phyloP scores from a whole-genome alignment of 2,888 invertebrate species.

The Panopea generosa region DNA sequence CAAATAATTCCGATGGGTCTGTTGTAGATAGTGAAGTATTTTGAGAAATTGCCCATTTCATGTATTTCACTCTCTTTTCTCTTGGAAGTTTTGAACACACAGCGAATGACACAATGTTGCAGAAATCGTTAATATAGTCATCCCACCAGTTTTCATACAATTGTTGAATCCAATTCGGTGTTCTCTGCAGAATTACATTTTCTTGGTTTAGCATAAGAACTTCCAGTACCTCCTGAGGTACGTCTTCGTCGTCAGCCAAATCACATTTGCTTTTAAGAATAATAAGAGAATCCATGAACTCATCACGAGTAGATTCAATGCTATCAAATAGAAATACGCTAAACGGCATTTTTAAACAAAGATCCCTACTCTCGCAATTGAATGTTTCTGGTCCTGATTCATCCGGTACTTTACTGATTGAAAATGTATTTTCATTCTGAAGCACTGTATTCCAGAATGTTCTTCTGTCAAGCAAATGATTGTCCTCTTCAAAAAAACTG shows the following conservation, averaged over 20 bases:
- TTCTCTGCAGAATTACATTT: constrained; percentile 29
- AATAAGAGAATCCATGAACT: constrained; percentile 46
- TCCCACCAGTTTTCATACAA: constrained; percentile 7
- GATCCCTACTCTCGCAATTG: constrained; percentile 31
- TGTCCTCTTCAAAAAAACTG: constrained; percentile 49
- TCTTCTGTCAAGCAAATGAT: constrained; percentile 8
- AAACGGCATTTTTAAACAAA: constrained; percentile 55
- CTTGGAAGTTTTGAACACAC: not conserved
- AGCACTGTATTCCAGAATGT: constrained; percentile 30
- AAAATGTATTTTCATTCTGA: constrained; percentile 17
- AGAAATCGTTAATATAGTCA: constrained; percentile 49
- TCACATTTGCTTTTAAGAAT: constrained; percentile 47
- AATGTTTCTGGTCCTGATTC: constrained; percentile 64
- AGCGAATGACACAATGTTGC: constrained; percentile 17
- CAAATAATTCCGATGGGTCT: not conserved
- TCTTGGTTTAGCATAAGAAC: constrained; percentile 41
- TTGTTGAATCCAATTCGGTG: constrained; percentile 11
- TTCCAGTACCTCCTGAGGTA: constrained; percentile 44
- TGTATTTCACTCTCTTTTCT: constrained; percentile 1
- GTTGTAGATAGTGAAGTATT: not conserved
- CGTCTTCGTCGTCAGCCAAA: constrained; percentile 46
- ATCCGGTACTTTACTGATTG: constrained; percentile 37
- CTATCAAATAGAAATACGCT: constrained; percentile 37
- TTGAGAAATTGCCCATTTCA: not conserved
- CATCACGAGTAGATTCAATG: constrained; percentile 54